Evolutionary conservation across 2,888 invertebrate genomes (phyloP).

Genomic region (Notodonta ziczac): DNA sequence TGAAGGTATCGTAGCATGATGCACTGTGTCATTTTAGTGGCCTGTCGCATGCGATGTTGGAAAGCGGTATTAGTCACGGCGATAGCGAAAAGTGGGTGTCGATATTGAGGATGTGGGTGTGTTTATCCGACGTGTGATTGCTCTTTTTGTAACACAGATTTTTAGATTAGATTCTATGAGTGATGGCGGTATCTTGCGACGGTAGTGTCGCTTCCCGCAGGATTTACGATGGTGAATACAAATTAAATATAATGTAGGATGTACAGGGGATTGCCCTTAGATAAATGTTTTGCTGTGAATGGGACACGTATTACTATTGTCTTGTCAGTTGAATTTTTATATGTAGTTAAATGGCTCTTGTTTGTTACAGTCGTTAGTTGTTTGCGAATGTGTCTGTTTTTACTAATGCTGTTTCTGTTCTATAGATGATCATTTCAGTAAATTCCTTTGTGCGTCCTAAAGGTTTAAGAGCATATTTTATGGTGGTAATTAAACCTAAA

Average conservation of each 20-base stretch:
- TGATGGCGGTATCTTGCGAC: slow-evolving; percentile 27
- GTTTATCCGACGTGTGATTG: slow-evolving; percentile 36
- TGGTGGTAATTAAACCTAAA: too few species aligned
- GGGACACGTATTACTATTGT: slow-evolving; percentile 12
- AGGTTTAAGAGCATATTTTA: too few species aligned
- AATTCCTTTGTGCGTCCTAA: too few species aligned
- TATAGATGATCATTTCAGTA: too few species aligned
- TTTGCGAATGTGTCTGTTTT: neutral
- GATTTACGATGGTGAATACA: slow-evolving; percentile 34
- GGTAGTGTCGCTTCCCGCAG: slow-evolving; percentile 37
- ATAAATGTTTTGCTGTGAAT: slow-evolving; percentile 24
- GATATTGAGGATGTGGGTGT: slow-evolving; percentile 39
- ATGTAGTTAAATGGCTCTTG: slow-evolving; percentile 4
- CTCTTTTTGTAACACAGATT: slow-evolving; percentile 41
- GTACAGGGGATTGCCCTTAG: slow-evolving; percentile 23
- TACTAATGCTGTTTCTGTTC: neutral
- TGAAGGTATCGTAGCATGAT: slow-evolving; percentile 11
- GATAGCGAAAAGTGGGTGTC: slow-evolving; percentile 29
- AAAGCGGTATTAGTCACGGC: slow-evolving; percentile 38
- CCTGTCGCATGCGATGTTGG: slow-evolving; percentile 26
- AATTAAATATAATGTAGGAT: slow-evolving; percentile 41
- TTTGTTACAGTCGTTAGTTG: neutral
- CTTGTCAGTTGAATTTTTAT: slow-evolving; percentile 2
- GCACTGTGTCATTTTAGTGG: slow-evolving; percentile 24
- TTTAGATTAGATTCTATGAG: slow-evolving; percentile 37